Evolutionary conservation across 2,888 invertebrate genomes (phyloP).

Genomic region (Agrotis ipsilon): DNA sequence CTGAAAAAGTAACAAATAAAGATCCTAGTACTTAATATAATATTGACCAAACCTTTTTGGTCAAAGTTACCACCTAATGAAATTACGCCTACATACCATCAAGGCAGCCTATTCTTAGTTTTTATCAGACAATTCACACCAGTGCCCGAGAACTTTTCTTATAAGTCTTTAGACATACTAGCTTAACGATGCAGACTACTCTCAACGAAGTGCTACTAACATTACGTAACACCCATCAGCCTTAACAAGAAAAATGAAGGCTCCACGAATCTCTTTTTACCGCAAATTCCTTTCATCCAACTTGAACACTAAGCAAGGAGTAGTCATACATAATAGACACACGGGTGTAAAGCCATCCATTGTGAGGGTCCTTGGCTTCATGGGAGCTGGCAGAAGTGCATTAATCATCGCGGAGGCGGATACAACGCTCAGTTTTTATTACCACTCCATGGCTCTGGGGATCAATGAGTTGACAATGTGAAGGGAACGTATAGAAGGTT

Average conservation of each 20-base stretch:
- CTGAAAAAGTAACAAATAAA: no score
- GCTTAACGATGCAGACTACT: no score
- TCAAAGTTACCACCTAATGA: no score
- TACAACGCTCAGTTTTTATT: conserved; percentile 68
- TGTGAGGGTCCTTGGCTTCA: conserved; percentile 64
- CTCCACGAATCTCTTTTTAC: background rate
- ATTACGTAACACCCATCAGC: conserved; percentile 1
- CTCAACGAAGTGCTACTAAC: background rate
- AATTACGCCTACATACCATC: no score
- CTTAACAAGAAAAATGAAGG: background rate
- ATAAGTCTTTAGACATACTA: no score
- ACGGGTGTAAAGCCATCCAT: conserved; percentile 65
- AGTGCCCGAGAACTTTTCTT: no score
- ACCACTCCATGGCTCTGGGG: conserved; percentile 65
- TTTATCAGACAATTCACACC: no score
- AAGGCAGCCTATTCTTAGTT: no score
- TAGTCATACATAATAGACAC: conserved; percentile 62
- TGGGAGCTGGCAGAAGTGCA: conserved; percentile 67
- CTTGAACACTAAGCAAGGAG: conserved; percentile 42
- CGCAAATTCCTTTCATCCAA: conserved; percentile 29
- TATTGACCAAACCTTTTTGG: no score
- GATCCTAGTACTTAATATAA: no score
- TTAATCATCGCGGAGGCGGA: conserved; percentile 68
- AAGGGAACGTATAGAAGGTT: conserved; percentile 22
- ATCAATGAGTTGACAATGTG: conserved; percentile 55